phyloP scores from a whole-genome alignment of 2,113 vertebrate genomes.

The Corythornis cristatus region DNA sequence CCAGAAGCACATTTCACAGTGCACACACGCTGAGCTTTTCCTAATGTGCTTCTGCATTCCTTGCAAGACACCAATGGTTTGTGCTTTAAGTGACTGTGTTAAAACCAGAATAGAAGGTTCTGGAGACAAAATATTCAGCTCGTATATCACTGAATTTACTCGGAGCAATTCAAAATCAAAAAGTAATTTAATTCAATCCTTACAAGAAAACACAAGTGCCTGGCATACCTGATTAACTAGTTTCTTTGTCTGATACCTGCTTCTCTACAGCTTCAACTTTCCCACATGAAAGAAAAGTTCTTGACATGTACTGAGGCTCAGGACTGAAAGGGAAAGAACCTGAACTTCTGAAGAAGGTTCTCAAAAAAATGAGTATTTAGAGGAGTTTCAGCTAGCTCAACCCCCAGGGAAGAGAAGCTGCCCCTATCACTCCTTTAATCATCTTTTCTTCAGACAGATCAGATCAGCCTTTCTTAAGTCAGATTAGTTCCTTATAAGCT shows the following conservation, averaged over 20 bases:
- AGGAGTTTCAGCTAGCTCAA: not conserved
- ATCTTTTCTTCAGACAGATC: not conserved
- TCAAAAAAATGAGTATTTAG: not conserved
- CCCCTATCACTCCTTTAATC: not conserved
- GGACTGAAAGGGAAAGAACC: not conserved
- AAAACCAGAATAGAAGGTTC: not conserved
- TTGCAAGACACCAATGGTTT: not conserved
- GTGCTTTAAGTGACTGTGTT: not conserved
- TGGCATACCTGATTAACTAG: slow-evolving; percentile 2
- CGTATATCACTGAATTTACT: not conserved
- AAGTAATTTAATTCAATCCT: slow-evolving; percentile 7
- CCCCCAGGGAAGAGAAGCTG: not conserved
- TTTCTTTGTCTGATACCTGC: not conserved
- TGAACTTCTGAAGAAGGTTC: not conserved
- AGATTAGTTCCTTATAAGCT: not conserved
- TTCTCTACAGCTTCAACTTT: not conserved
- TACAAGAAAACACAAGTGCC: not conserved
- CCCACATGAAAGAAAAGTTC: not conserved
- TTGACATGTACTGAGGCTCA: not conserved
- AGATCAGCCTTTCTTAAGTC: not conserved
- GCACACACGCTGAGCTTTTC: not conserved
- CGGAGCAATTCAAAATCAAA: not conserved
- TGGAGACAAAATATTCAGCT: not conserved
- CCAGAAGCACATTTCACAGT: not conserved
- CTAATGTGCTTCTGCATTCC: not conserved